These are phyloP conservation scores for Bombus waltoni DNA, from an alignment of 1,140 invertebrate genomes.

Conservation along the genomic window DNA sequence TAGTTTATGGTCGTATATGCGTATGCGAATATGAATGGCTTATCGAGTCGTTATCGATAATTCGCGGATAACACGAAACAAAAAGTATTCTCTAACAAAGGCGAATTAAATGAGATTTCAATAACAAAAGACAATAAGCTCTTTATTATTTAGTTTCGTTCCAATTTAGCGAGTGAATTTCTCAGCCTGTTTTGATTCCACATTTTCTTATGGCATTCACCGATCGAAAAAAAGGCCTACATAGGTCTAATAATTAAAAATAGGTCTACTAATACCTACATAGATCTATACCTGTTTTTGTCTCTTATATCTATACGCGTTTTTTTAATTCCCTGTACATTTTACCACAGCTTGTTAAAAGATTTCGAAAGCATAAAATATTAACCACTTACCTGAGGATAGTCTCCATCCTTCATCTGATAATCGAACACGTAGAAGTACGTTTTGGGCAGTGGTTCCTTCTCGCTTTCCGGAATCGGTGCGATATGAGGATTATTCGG, in stretches of 20 bases:
- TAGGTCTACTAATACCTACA: too few species aligned
- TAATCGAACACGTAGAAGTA: conserved; percentile 98
- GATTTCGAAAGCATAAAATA: background rate
- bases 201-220: too few species aligned
- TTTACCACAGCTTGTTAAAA: too few species aligned
- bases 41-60: background rate
- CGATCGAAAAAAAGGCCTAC: too few species aligned
- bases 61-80: background rate
- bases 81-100: background rate
- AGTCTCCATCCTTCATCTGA: conserved; percentile 95
- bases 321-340: background rate
- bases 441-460: conserved; percentile 85
- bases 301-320: background rate
- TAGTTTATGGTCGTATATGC: conserved; percentile 1
- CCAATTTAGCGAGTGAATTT: background rate
- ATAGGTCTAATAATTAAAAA: too few species aligned
- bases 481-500: conserved; percentile 72
- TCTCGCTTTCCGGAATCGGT: conserved; percentile 77
- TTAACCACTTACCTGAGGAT: conserved; percentile 87
- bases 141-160: background rate
- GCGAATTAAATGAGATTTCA: background rate
- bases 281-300: too few species aligned
- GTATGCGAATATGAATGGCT: background rate
- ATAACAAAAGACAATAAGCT: background rate
- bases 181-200: background rate